These are phyloP conservation scores for Penaeus japonicus DNA, from an alignment of 1,140 invertebrate genomes.

Conservation along the genomic window DNA sequence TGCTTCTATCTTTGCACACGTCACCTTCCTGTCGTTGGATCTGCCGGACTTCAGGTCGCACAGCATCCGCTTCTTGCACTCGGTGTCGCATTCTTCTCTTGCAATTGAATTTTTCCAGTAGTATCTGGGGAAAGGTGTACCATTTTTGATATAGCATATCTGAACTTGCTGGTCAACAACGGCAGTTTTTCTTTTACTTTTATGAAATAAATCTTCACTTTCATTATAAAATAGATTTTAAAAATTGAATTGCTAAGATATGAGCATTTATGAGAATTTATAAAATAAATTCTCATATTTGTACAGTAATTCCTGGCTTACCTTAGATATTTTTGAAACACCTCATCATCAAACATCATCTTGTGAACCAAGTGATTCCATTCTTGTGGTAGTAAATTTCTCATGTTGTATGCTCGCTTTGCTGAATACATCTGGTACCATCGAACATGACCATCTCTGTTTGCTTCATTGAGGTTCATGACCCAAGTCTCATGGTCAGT, in stretches of 20 bases:
- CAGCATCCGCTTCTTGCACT: conserved; percentile 82
- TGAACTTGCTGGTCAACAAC: not conserved
- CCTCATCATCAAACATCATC: conserved; percentile 81
- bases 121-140: conserved; percentile 69
- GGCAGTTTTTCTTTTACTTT: not conserved
- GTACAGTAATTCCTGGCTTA: conserved; percentile 64
- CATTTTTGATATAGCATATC: not conserved
- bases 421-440: conserved; percentile 91
- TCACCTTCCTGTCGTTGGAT: conserved; percentile 82
- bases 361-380: conserved; percentile 86
- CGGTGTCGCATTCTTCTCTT: conserved; percentile 78
- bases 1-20: conserved; percentile 68
- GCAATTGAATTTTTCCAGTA: conserved; percentile 89
- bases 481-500: conserved; percentile 95
- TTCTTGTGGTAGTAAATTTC: conserved; percentile 80
- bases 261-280: not conserved
- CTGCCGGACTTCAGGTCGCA: conserved; percentile 85
- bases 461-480: conserved; percentile 93
- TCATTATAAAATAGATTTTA: too few species aligned
- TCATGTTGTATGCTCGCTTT: conserved; percentile 81
- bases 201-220: not conserved
- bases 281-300: not conserved
- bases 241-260: too few species aligned
- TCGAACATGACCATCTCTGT: conserved; percentile 78
- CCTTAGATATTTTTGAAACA: conserved; percentile 91